phyloP scores from a whole-genome alignment of 2,888 invertebrate genomes.

The Cabera pusaria region DNA sequence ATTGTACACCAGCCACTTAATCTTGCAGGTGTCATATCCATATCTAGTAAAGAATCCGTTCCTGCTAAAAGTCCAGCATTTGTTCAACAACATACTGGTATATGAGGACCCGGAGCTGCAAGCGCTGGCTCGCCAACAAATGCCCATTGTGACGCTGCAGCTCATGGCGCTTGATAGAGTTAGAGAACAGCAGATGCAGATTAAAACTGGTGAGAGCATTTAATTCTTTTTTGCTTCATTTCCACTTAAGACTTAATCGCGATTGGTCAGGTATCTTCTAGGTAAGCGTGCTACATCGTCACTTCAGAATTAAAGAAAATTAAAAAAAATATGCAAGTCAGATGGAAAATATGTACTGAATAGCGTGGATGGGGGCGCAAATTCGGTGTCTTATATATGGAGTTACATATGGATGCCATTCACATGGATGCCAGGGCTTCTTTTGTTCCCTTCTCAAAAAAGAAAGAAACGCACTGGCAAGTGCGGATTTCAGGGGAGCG shows the following conservation, averaged over 20 bases:
- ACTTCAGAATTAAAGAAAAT: too few species aligned
- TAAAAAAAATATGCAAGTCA: too few species aligned
- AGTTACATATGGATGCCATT: too few species aligned
- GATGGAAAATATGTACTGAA: too few species aligned
- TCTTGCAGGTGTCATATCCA: constrained; percentile 18
- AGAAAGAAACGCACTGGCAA: too few species aligned
- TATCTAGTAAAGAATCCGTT: constrained; percentile 66
- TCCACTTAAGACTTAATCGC: not conserved
- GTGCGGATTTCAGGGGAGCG: too few species aligned
- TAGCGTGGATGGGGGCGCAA: too few species aligned
- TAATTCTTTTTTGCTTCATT: not conserved
- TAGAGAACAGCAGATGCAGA: constrained; percentile 83
- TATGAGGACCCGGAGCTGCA: constrained; percentile 88
- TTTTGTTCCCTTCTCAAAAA: too few species aligned
- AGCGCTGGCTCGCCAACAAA: constrained; percentile 84
- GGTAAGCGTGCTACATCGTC: too few species aligned
- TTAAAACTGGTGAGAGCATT: constrained; percentile 74
- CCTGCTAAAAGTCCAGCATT: constrained; percentile 50
- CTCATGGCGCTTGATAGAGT: constrained; percentile 85
- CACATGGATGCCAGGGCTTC: too few species aligned
- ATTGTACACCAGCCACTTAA: too few species aligned
- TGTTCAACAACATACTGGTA: constrained; percentile 84
- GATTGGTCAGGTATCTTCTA: not conserved
- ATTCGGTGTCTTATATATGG: too few species aligned
- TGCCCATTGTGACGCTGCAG: constrained; percentile 87